phyloP scores from a whole-genome alignment of 2,888 invertebrate species.

The Melanchra persicariae region DNA sequence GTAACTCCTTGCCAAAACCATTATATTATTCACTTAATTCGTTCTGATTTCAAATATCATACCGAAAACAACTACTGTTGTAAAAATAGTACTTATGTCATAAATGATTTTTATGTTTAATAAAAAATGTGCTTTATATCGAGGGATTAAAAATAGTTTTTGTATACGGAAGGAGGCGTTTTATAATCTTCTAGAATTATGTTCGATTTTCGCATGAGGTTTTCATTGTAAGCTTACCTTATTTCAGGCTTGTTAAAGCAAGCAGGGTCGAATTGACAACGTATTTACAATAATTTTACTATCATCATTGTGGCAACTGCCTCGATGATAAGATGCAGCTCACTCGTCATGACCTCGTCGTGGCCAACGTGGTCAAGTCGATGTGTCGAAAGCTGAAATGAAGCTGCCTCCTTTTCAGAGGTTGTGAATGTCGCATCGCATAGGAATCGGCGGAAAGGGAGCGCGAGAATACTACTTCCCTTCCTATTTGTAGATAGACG shows the following conservation, averaged over 20 bases:
- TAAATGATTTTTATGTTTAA: background rate
- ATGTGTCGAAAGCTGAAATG: too few relatives aligned
- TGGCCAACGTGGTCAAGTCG: too few relatives aligned
- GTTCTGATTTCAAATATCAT: constrained; percentile 51
- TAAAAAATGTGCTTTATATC: background rate
- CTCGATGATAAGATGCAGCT: too few relatives aligned
- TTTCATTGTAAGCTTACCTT: constrained; percentile 60
- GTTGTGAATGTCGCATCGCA: too few relatives aligned
- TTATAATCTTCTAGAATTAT: constrained; percentile 1
- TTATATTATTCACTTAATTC: constrained; percentile 41
- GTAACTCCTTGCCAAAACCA: constrained; percentile 22
- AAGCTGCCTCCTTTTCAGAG: too few relatives aligned
- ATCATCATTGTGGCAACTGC: too few relatives aligned
- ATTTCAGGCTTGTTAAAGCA: constrained; percentile 65
- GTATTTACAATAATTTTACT: too few relatives aligned
- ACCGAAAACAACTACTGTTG: constrained; percentile 33
- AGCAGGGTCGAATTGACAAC: constrained; percentile 44
- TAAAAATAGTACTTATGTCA: too few relatives aligned
- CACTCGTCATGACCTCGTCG: too few relatives aligned
- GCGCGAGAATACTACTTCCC: too few relatives aligned
- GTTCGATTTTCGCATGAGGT: constrained; percentile 65
- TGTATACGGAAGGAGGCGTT: fast-evolving
- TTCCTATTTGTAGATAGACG: too few relatives aligned
- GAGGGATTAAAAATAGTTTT: fast-evolving
- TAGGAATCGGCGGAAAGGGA: too few relatives aligned